Evolutionary conservation across 2,113 vertebrate genomes (phyloP), one percentile per base, ranked within the genome.

Genomic region (Herpetotheres cachinnans): DNA sequence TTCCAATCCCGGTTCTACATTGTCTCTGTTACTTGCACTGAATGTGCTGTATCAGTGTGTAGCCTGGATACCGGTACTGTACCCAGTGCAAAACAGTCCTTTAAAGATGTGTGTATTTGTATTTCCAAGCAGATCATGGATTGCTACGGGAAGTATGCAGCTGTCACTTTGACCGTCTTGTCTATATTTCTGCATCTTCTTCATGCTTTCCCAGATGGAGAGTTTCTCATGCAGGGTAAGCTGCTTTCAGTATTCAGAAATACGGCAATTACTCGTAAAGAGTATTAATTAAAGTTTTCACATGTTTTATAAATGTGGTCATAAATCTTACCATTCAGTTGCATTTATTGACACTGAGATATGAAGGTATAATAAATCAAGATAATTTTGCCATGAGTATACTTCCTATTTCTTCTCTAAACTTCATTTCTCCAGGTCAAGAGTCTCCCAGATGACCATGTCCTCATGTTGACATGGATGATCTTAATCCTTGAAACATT

Each of bases 161-260:
- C 97, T 96, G 93, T 98, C 65, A 97, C 97, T 50, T 88, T 99
- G 94, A 97, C 98, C 61, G 77, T 98, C 56, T 72, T 99, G 93
- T 98, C 97, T 95, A 89, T 99, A 59, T 97, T 99, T 96, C 93
- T 99, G 95, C 98, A 99, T 81, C 93, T 99, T 82, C 98, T 99
- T 81, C 98, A 99, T 89, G 98, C 99, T 78, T 98, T 99, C 93
- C 98, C 99, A 86, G 99, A 99, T 70, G 98, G 94, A 76, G 99
- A 99, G n/a, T 97, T 98, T 73, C 94, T 98, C 69, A 94, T 98
- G 96, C 98, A 98, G 89, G 98, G 99, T 99, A 98, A 98, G 98
- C 78, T 86, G 49, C 81, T 25, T 76, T 86, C 49, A 61, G 36
- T 38, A 14, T 96, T 79, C 70, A 94, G 63, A 92, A 93, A 76